These are phyloP conservation scores for Nerophis lumbriciformis DNA, from an alignment of 2,113 vertebrate species.

Conservation along the genomic window DNA sequence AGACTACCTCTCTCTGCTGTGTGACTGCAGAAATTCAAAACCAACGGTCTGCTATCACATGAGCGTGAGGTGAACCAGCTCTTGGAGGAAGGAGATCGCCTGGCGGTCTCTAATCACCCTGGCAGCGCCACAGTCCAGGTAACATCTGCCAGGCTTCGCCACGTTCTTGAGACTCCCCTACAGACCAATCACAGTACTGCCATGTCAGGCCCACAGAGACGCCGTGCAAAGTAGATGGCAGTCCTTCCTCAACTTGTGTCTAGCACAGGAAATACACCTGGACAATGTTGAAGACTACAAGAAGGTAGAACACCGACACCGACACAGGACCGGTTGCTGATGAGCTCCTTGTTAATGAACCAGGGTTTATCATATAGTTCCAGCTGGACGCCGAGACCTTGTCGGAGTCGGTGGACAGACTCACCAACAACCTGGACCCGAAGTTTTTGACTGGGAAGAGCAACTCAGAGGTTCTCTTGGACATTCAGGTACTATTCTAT, in stretches of 20 bases:
- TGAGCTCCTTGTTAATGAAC: background rate
- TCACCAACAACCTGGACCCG: conserved; percentile 74
- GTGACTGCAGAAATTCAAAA: conserved; percentile 81
- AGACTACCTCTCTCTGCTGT: background rate
- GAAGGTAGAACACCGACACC: conserved; percentile 65
- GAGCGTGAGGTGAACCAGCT: conserved; percentile 80
- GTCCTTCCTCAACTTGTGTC: conserved; percentile 87
- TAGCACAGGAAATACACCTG: conserved; percentile 88
- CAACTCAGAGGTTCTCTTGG: conserved; percentile 73
- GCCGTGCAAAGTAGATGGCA: conserved; percentile 85
- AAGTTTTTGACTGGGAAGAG: conserved; percentile 71
- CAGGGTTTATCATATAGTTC: conserved; percentile 67
- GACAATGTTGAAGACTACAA: conserved; percentile 81
- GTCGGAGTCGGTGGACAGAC: conserved; percentile 73
- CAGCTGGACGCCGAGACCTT: conserved; percentile 81
- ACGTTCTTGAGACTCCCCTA: background rate
- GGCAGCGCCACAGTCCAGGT: conserved; percentile 79
- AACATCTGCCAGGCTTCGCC: background rate
- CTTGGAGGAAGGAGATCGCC: conserved; percentile 76
- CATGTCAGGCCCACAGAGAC: conserved; percentile 77
- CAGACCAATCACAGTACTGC: background rate
- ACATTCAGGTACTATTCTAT: conserved; percentile 78
- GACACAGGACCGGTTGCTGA: background rate
- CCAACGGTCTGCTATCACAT: conserved; percentile 76
- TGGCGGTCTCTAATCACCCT: conserved; percentile 79